These are phyloP conservation scores for Bradynema listronoti DNA, from an alignment of 1,140 invertebrate genomes.

Conservation along the genomic window DNA sequence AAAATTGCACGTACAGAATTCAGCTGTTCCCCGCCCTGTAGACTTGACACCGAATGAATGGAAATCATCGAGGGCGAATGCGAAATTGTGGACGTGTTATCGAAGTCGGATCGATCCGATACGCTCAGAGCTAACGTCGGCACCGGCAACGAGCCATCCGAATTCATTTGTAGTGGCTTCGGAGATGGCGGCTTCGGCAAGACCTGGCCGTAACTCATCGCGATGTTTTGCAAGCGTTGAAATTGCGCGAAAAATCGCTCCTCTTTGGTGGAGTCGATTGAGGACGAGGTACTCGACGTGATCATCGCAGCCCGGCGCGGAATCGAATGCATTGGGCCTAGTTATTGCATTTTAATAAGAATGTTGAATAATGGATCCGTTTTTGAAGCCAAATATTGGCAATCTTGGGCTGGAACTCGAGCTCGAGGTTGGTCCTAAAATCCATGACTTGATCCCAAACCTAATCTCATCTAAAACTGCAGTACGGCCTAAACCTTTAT, in stretches of 20 bases:
- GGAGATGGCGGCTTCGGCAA: conserved; percentile 8
- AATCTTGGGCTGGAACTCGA: too few species aligned
- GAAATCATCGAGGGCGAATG: background rate
- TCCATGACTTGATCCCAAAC: too few species aligned
- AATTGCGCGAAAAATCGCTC: conserved; percentile 23
- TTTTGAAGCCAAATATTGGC: too few species aligned
- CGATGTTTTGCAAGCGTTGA: conserved; percentile 10
- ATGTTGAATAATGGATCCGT: too few species aligned
- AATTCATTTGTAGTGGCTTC: background rate
- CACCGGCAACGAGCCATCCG: background rate
- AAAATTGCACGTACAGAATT: too few species aligned
- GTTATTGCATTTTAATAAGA: too few species aligned
- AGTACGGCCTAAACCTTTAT: too few species aligned
- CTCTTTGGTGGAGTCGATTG: conserved; percentile 27
- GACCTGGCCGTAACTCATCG: conserved; percentile 6
- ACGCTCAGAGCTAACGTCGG: conserved; percentile 5
- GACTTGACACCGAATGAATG: conserved; percentile 4
- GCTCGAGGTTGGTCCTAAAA: too few species aligned
- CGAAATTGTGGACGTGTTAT: background rate
- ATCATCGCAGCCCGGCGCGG: too few species aligned
- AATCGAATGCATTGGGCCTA: too few species aligned
- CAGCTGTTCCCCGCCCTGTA: conserved; percentile 5
- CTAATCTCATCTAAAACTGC: too few species aligned
- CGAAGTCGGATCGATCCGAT: background rate
- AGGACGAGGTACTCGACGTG: conserved; percentile 27